Evolutionary conservation across 2,113 vertebrate species (phyloP).

Genomic region (Eretmochelys imbricata): DNA sequence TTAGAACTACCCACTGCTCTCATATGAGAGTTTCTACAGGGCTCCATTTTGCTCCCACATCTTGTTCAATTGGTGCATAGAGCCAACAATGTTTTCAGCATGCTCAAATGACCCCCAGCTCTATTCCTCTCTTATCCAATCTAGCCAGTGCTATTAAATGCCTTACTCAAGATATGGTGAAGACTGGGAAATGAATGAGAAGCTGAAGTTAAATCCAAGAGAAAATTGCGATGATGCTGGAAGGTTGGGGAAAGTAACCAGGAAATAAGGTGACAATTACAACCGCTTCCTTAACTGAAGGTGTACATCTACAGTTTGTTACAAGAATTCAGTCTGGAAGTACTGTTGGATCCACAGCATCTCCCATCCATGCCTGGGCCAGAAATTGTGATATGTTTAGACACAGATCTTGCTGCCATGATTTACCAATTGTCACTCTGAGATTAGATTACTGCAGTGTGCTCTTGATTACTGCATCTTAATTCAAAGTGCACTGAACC

Average conservation of each 20-base stretch:
- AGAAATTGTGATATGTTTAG: not conserved
- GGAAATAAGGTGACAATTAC: not conserved
- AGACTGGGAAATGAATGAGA: not conserved
- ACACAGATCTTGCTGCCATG: not conserved
- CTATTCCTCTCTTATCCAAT: not conserved
- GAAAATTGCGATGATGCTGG: not conserved
- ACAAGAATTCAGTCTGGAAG: not conserved
- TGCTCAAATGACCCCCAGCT: not conserved
- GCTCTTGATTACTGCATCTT: not conserved
- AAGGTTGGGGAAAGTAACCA: not conserved
- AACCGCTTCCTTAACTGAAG: not conserved
- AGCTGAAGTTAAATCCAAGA: not conserved
- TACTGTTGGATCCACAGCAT: not conserved
- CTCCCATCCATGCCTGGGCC: no score
- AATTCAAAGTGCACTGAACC: not conserved
- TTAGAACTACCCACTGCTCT: not conserved
- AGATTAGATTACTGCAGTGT: conserved; percentile 12
- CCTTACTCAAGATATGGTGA: not conserved
- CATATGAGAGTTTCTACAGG: not conserved
- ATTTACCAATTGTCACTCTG: not conserved
- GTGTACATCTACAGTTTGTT: not conserved
- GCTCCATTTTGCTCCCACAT: not conserved
- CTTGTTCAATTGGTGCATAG: not conserved
- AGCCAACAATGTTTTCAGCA: not conserved
- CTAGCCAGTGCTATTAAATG: not conserved